Evolutionary conservation across 2,113 vertebrate species (phyloP).

Genomic region (Aix galericulata): DNA sequence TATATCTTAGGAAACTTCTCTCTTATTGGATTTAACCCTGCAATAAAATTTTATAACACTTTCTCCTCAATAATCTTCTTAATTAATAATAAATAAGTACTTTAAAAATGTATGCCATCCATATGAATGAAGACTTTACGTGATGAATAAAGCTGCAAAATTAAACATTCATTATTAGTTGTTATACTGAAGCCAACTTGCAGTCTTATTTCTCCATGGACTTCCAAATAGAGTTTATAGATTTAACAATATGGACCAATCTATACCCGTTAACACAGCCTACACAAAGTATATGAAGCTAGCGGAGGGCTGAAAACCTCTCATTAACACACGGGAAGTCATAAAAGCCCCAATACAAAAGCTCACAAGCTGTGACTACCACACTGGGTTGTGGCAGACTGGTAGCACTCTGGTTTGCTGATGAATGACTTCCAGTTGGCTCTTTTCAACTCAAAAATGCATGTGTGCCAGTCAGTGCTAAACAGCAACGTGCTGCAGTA

Average conservation of each 20-base stretch:
- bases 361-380: neutral
- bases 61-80: neutral
- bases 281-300: neutral
- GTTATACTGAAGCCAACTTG: neutral
- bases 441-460: neutral
- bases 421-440: too few species aligned
- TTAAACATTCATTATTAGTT: neutral
- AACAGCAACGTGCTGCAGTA: accelerated
- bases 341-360: too few species aligned
- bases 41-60: neutral
- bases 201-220: neutral
- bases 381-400: neutral
- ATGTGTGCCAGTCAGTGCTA: neutral
- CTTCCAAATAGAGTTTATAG: neutral
- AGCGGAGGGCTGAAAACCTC: neutral
- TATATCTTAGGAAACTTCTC: neutral
- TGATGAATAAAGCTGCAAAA: neutral
- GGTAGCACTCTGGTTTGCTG: neutral
- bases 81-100: neutral
- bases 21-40: neutral
- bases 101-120: neutral
- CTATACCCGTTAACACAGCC: accelerated
- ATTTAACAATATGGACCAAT: neutral
- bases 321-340: neutral
- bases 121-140: neutral